Conservation (phyloP, 1,140 invertebrate species). For the Diuraphis noxia region DNA sequence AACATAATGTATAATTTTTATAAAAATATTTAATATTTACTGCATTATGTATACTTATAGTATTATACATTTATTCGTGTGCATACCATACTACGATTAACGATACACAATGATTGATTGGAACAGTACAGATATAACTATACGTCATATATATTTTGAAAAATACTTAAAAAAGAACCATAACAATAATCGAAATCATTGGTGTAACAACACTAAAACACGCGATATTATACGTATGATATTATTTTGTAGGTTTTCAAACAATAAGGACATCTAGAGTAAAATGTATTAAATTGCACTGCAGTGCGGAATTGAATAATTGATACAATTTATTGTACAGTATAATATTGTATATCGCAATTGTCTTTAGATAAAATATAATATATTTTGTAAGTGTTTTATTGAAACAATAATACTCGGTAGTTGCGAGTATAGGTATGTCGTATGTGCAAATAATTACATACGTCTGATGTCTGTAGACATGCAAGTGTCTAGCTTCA, state of each 20-base stretch:
- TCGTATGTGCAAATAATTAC: too few species aligned
- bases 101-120: background rate
- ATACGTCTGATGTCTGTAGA: background rate
- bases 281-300: background rate
- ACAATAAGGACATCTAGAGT: background rate
- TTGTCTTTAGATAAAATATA: background rate
- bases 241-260: background rate
- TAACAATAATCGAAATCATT: background rate
- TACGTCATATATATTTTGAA: background rate
- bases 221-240: background rate
- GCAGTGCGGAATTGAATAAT: background rate
- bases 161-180: background rate
- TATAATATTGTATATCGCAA: background rate
- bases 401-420: background rate
- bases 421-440: background rate
- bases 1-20: background rate
- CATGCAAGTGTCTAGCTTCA: background rate
- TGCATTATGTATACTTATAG: background rate
- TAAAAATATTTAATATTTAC: background rate
- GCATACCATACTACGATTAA: background rate
- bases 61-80: background rate
- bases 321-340: background rate
- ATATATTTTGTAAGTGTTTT: background rate
- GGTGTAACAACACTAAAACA: background rate
- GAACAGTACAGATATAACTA: background rate